Percentiles rank a stretch among this genome's conserved stretches.
Evolutionary conservation across 2,113 vertebrate genomes (phyloP).

Genomic region (Engystomops pustulosus): DNA sequence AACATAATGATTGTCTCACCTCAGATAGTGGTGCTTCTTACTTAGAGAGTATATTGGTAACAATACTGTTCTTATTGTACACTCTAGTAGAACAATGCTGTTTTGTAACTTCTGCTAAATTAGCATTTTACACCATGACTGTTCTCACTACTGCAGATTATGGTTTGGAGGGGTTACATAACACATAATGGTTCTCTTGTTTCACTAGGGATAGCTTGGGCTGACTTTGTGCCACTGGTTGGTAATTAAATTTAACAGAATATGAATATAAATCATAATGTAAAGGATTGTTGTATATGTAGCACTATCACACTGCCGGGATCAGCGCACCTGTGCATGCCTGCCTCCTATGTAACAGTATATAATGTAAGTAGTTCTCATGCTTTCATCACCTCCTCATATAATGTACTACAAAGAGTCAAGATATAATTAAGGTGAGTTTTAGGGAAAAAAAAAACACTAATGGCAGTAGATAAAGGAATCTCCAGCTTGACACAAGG

Average conservation of each 20-base stretch:
- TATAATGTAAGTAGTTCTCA: neutral
- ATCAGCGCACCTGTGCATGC: neutral
- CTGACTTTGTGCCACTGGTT: neutral
- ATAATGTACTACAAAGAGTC: neutral
- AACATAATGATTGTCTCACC: too few species aligned
- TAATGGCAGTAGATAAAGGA: too few species aligned
- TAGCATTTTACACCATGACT: slow-evolving; percentile 38
- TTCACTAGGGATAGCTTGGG: neutral
- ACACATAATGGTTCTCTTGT: neutral
- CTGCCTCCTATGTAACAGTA: neutral
- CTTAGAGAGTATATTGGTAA: neutral
- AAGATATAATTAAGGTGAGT: too few species aligned
- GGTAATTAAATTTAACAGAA: neutral
- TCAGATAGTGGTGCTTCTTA: too few species aligned
- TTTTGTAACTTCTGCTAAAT: slow-evolving; percentile 16
- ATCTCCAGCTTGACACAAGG: too few species aligned
- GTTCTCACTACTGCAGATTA: neutral
- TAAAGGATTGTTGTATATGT: neutral
- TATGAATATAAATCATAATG: neutral
- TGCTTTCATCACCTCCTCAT: neutral
- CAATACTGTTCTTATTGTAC: neutral
- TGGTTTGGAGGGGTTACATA: slow-evolving; percentile 7
- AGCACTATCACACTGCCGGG: neutral
- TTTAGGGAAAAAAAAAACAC: too few species aligned
- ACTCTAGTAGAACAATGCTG: neutral